Conservation (phyloP, 2,888 invertebrate species). For the Meta bourneti region DNA sequence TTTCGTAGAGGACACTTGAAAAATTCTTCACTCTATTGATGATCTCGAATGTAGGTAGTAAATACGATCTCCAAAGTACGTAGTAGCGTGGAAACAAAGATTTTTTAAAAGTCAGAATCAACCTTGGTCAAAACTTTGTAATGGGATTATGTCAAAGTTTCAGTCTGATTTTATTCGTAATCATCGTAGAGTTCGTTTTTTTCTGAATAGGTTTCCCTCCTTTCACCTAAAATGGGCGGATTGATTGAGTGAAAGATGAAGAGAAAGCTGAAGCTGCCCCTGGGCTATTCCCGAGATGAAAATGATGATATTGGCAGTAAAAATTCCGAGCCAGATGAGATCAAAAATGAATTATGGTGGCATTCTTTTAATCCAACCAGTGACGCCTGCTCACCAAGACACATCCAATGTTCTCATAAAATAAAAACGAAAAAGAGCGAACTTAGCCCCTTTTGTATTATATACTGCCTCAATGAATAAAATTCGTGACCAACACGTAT, state of each 20-base stretch:
- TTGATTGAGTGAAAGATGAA: not conserved
- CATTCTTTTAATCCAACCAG: conserved; percentile 40
- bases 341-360: conserved; percentile 62
- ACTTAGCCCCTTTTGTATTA: conserved; percentile 59
- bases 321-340: conserved; percentile 46
- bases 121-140: not conserved
- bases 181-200: not conserved
- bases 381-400: conserved; percentile 41
- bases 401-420: conserved; percentile 5
- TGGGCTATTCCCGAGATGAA: conserved; percentile 5
- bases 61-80: no score
- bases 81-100: not conserved
- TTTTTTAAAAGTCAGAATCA: not conserved
- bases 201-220: not conserved
- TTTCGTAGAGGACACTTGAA: not conserved
- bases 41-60: no score
- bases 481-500: conserved; percentile 66
- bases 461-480: conserved; percentile 64
- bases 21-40: not conserved
- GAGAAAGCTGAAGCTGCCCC: not conserved
- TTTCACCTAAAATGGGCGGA: not conserved
- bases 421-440: conserved; percentile 23
- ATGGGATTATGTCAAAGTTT: not conserved
- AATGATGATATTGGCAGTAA: conserved; percentile 46
- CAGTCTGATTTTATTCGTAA: not conserved